These are phyloP conservation scores for Hozukius guyotensis DNA, from an alignment of 2,797 vertebrate species.

Conservation along the genomic window DNA sequence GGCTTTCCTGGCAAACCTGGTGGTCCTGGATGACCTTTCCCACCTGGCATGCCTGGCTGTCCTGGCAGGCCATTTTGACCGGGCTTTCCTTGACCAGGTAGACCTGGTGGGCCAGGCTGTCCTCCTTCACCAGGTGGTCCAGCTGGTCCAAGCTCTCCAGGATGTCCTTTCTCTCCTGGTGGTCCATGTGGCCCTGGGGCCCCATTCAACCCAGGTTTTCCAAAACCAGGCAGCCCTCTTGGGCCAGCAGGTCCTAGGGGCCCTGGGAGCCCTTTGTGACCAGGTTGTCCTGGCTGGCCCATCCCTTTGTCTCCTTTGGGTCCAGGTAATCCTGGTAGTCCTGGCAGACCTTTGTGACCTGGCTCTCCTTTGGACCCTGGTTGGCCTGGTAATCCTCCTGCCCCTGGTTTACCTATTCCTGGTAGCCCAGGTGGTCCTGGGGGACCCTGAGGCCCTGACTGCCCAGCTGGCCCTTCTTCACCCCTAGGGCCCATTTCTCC, in stretches of 20 bases:
- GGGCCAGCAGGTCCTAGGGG: constrained; percentile 89
- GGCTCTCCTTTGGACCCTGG: constrained; percentile 91
- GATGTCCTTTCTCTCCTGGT: constrained; percentile 88
- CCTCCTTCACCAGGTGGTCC: constrained; percentile 88
- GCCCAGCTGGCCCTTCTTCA: constrained; percentile 88
- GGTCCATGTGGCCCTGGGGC: constrained; percentile 90
- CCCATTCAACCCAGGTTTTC: constrained; percentile 92
- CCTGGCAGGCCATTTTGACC: constrained; percentile 92
- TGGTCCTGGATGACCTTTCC: constrained; percentile 92
- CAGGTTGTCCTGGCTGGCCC: constrained; percentile 90
- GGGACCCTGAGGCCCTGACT: constrained; percentile 88
- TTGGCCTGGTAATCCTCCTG: constrained; percentile 91
- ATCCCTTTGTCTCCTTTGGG: constrained; percentile 95
- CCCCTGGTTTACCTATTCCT: constrained; percentile 91
- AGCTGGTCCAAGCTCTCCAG: constrained; percentile 86
- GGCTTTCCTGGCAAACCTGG: constrained; percentile 93
- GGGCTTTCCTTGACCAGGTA: constrained; percentile 91
- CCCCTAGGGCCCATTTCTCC: constrained; percentile 93
- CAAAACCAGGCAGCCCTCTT: constrained; percentile 91
- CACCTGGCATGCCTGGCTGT: constrained; percentile 89
- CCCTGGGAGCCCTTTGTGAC: constrained; percentile 92
- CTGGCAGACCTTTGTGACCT: constrained; percentile 93
- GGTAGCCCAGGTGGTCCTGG: constrained; percentile 92
- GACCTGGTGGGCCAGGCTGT: constrained; percentile 89
- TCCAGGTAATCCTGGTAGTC: constrained; percentile 90